Evolutionary conservation across 1,140 invertebrate species (phyloP).

Genomic region (Paramacrobiotus metropolitanus): DNA sequence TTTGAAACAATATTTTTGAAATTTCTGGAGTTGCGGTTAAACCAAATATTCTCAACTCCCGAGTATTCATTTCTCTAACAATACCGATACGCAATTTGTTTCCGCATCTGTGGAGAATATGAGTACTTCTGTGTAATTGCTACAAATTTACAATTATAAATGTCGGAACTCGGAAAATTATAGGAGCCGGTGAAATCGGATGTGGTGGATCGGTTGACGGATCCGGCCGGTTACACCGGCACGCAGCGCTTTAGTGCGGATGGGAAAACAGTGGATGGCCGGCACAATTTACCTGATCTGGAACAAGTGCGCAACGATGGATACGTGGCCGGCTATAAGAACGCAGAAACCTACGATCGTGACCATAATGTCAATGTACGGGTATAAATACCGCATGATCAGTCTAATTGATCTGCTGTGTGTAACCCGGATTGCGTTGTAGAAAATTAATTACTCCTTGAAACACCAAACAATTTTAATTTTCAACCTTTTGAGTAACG

Average conservation of each 20-base stretch:
- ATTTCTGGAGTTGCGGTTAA: neutral
- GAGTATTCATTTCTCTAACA: neutral
- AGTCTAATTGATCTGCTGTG: too few relatives aligned
- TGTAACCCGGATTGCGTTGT: too few relatives aligned
- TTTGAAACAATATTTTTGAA: neutral
- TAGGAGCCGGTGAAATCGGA: slow-evolving; percentile 3
- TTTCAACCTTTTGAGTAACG: too few relatives aligned
- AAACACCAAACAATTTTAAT: too few relatives aligned
- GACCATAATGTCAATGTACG: neutral
- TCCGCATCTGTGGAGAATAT: neutral
- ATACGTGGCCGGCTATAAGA: slow-evolving; percentile 43
- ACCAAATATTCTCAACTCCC: too few relatives aligned
- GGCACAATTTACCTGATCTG: neutral
- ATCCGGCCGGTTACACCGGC: slow-evolving; percentile 66
- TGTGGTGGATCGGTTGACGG: slow-evolving; percentile 61
- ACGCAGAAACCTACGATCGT: slow-evolving; percentile 41
- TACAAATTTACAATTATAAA: neutral
- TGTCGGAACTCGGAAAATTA: neutral
- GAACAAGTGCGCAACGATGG: neutral
- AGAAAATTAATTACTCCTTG: too few relatives aligned
- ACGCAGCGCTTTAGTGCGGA: slow-evolving; percentile 59
- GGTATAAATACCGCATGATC: too few relatives aligned
- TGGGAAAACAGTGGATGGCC: slow-evolving; percentile 34
- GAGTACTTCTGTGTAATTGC: neutral
- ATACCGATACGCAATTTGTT: neutral